Base-by-base conservation (phyloP, 2,113 vertebrate species). In the Cyprinodon variegatus region DNA sequence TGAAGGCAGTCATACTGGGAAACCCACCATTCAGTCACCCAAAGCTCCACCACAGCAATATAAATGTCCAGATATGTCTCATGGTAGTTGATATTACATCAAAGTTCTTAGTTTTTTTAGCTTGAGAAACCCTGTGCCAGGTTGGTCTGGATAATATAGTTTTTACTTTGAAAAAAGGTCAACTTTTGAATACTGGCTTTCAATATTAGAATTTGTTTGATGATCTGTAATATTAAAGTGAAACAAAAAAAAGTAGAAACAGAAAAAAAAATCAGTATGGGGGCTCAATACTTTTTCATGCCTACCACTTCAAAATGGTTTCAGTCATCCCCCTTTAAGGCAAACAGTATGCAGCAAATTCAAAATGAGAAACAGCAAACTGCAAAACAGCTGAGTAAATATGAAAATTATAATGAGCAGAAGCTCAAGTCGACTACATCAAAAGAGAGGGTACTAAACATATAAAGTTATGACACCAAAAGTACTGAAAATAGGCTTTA, bases 381-480 rank as follows among this genome's bases (percentile, higher is more conserved):
- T 17, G 14, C 22, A 72, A 46, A 70, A n/a, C 3, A 63, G 22
- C 5, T 40, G 66, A 59, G 68, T 37, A 60, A 66, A 77, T 12
- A 22, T 39, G 75, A 78, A 76, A 61, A 66, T 40, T 38, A 76
- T 50, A 17, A 22, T 29, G 48, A 39, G 37, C 10, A 59, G 46
- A 60, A 50, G 43, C 61, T 68, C 8, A 37, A 57, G 41, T 48
- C 38, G n/a, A 59, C 60, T 17, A 43, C 41, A 71, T 74, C 37
- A 61, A 61, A 64, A 43, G 0, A n/a, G 17, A 43, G 20, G 61
- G 66, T 17, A 68, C 39, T 65, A 38, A 61, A 38, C 57, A 68
- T 72, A 43, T 76, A 78, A 73, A 79, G 61, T 81, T 73, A 73
- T 81, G 68, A 83, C 86, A 89, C 81, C 84, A 83, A 77, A 77